phyloP scores from a whole-genome alignment of 2,113 vertebrate species.

The Oenanthe oenanthe region DNA sequence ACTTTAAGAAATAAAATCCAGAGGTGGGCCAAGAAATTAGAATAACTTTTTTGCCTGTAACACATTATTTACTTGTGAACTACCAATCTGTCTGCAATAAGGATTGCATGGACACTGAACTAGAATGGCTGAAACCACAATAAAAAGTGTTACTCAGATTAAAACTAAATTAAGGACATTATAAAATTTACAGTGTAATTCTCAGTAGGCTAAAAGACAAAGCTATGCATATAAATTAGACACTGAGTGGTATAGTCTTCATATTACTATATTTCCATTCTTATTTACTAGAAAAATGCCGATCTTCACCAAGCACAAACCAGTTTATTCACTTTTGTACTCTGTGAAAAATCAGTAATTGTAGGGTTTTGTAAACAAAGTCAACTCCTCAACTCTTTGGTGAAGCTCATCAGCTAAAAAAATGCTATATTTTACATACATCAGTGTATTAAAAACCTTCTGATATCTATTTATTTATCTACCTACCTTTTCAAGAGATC shows the following conservation, averaged over 20 bases:
- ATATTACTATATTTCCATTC: background rate
- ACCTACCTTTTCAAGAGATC: background rate
- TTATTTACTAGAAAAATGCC: background rate
- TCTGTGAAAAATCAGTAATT: background rate
- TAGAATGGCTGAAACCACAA: constrained; percentile 19
- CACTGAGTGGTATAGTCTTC: background rate
- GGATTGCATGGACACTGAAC: background rate
- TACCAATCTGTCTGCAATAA: background rate
- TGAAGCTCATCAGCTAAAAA: background rate
- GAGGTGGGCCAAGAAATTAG: background rate
- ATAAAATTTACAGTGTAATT: background rate
- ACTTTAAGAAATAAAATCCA: constrained; percentile 28
- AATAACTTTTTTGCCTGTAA: constrained; percentile 42
- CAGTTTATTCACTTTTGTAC: background rate
- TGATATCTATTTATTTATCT: background rate
- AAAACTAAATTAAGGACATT: constrained; percentile 35
- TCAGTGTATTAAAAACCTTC: background rate
- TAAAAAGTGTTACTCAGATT: background rate
- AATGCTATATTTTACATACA: background rate
- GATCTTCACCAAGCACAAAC: background rate
- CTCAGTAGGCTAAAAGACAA: background rate
- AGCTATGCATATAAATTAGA: background rate
- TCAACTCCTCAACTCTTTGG: background rate
- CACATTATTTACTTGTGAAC: constrained; percentile 17
- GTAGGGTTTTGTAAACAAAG: background rate